Percentiles rank a stretch among this genome's conserved stretches.
These are phyloP conservation scores for Mythimna albipuncta DNA, from an alignment of 2,888 invertebrate species.

Conservation along the genomic window DNA sequence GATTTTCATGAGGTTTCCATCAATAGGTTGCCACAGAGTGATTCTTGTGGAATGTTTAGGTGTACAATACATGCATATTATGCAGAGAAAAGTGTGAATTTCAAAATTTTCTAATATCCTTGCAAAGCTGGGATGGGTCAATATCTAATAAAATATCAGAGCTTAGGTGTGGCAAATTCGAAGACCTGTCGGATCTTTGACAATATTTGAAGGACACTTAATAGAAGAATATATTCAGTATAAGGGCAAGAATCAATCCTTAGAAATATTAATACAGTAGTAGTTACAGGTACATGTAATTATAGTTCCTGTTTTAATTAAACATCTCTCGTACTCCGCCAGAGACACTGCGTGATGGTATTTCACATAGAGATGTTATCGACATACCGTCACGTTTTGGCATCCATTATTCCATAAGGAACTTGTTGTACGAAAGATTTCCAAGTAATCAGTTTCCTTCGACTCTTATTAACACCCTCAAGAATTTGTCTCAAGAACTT, in stretches of 20 bases:
- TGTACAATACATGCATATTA: too few species aligned
- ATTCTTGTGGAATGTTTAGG: too few species aligned
- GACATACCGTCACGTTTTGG: constrained; percentile 40
- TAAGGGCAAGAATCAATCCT: not conserved
- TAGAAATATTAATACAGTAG: not conserved
- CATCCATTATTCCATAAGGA: constrained; percentile 44
- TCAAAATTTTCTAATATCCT: too few species aligned
- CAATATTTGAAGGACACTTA: too few species aligned
- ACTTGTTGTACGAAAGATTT: constrained; percentile 49
- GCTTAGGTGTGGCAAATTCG: too few species aligned
- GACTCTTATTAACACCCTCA: constrained; percentile 28
- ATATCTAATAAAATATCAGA: too few species aligned
- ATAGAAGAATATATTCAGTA: too few species aligned
- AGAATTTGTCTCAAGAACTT: constrained; percentile 31
- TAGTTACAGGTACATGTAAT: not conserved
- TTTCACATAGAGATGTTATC: constrained; percentile 53
- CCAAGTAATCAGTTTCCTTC: constrained; percentile 48
- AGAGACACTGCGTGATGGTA: constrained; percentile 28
- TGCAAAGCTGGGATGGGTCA: too few species aligned
- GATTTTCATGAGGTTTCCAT: too few species aligned
- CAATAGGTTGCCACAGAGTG: too few species aligned
- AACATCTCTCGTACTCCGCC: constrained; percentile 18
- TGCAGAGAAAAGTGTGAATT: too few species aligned
- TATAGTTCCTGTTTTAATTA: constrained; percentile 28
- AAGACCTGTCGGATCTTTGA: too few species aligned